Evolutionary conservation across 2,888 invertebrate species (phyloP).

Genomic region (Caenorhabditis sp.): DNA sequence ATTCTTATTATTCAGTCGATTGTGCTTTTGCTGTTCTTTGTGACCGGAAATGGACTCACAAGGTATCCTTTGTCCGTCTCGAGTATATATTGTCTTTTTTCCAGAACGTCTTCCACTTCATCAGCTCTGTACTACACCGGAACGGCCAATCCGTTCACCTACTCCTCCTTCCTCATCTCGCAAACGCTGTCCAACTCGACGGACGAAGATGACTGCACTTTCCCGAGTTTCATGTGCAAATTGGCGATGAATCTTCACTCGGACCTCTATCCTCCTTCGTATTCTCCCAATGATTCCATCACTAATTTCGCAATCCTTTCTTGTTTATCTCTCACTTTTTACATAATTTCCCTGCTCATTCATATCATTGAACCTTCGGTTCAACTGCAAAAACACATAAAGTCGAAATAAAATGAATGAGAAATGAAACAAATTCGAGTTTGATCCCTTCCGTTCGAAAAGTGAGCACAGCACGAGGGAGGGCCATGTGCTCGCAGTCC

Average conservation of each 20-base stretch:
- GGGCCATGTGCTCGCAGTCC: no score
- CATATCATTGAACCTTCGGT: constrained; percentile 47
- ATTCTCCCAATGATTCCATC: constrained; percentile 18
- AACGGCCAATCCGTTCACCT: constrained; percentile 43
- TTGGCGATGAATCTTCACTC: constrained; percentile 41
- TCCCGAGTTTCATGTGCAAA: constrained; percentile 44
- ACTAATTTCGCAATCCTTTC: constrained; percentile 36
- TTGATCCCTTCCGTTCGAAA: constrained; percentile 17
- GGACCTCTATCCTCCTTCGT: constrained; percentile 44
- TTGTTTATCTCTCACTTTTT: constrained; percentile 26
- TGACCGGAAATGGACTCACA: constrained; percentile 35
- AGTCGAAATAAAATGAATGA: neutral
- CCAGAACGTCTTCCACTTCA: constrained; percentile 9
- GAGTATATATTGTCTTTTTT: neutral
- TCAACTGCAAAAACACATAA: constrained; percentile 50
- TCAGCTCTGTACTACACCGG: constrained; percentile 22
- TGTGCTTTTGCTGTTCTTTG: constrained; percentile 22
- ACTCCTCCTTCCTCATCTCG: constrained; percentile 43
- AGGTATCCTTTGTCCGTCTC: no score
- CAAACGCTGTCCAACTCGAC: constrained; percentile 16
- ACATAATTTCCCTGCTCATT: constrained; percentile 33
- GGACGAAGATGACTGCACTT: constrained; percentile 19
- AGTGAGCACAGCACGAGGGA: no score
- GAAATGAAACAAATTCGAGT: neutral
- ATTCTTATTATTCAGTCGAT: constrained; percentile 18